Evolutionary conservation across 2,888 invertebrate genomes (phyloP), one percentile per base, ranked within the genome.

Genomic region (Myathropa florea): DNA sequence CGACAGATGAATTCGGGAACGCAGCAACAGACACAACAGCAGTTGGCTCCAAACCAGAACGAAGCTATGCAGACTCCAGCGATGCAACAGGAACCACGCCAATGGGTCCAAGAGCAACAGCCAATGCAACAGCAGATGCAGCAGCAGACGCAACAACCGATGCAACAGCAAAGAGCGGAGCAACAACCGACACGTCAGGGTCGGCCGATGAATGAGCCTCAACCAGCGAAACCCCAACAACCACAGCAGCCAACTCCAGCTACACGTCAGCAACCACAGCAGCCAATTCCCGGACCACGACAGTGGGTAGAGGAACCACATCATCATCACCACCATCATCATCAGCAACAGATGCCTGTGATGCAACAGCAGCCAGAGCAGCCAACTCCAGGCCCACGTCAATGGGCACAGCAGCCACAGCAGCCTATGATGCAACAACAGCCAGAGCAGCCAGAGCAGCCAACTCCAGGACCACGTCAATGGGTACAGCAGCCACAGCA

Each of bases 71-170:
- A 46, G 18, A n/a, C 18, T n/a, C 2, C 28, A 36, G 65, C 23
- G n/a, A 59, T 21, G 4, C 78, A 83, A 64, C 65, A 67, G 67
- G 68, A 68, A 24, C 77, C 67, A 2, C 77, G 77, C 7, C 77
- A 68, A 55, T 77, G 60, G 68, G 12, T 61, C 3, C 65, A 82
- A 33, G 70, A 77, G 46, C 65, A 26, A 6, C n/a, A n/a, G 23
- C 65, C 36, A 6, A 28, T 9, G 28, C 61, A 14, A 61, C 61
- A 28, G 14, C 65, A 36, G 7, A 28, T 7, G 28, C 30, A 28
- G 30, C 63, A 63, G 12, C 63, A 71, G 18, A 75, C 79, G 46
- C 67, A 83, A 30, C 72, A 68, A 12, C 46, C 79, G 9, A 14
- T 18, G 1, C 78, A 77, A 2, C 81, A 72, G 24, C 61, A 36